These are phyloP conservation scores for Hyperoplus lanceolatus DNA, from an alignment of 2,797 vertebrate genomes.

Conservation along the genomic window DNA sequence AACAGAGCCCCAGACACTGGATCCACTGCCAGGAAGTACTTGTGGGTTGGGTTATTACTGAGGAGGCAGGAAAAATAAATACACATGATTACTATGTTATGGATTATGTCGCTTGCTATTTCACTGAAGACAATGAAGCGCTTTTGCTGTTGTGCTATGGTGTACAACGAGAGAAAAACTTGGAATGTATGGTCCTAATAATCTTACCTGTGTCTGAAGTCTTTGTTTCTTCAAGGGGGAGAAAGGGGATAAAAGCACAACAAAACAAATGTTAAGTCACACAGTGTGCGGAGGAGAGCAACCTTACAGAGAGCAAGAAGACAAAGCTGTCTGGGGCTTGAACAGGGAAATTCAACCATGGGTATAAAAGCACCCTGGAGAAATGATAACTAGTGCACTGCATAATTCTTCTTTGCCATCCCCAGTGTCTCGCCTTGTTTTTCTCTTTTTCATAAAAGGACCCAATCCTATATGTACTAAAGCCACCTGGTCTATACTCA, in stretches of 20 bases:
- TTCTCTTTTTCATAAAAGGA: slow-evolving; percentile 23
- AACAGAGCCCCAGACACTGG: slow-evolving; percentile 95
- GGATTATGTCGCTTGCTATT: neutral
- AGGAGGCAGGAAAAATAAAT: slow-evolving; percentile 13
- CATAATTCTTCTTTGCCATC: slow-evolving; percentile 49
- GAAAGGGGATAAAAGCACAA: slow-evolving; percentile 59
- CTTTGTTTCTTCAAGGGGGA: slow-evolving; percentile 94
- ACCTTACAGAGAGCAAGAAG: slow-evolving; percentile 57
- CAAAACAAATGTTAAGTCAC: slow-evolving; percentile 78
- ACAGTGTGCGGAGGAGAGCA: slow-evolving; percentile 59
- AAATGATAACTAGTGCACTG: slow-evolving; percentile 51
- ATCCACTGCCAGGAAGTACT: slow-evolving; percentile 98
- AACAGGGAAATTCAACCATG: slow-evolving; percentile 69
- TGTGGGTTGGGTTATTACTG: slow-evolving; percentile 98
- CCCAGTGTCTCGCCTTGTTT: slow-evolving; percentile 53
- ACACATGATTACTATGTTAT: neutral
- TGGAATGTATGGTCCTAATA: slow-evolving; percentile 19
- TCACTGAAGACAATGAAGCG: neutral
- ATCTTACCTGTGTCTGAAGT: slow-evolving; percentile 99
- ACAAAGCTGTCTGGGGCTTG: slow-evolving; percentile 61
- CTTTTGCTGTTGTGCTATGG: neutral
- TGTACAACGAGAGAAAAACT: neutral
- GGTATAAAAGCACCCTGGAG: slow-evolving; percentile 69
- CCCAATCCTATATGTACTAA: slow-evolving; percentile 34
- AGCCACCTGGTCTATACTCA: slow-evolving; percentile 31